Conservation (phyloP, 2,888 invertebrate species). For the Nebria salina region DNA sequence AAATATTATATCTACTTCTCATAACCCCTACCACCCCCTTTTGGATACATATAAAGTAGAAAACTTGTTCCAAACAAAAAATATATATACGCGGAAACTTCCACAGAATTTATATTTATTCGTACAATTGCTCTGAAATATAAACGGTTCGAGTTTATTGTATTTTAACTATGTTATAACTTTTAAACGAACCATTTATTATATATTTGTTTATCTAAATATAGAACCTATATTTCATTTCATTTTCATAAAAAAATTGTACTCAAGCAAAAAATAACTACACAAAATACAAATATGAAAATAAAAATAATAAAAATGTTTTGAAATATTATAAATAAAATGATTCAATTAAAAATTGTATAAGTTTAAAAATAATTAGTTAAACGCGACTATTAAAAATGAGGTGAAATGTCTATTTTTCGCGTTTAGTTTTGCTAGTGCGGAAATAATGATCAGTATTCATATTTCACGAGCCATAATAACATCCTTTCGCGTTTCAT, state of each 20-base stretch:
- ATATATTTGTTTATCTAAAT: background rate
- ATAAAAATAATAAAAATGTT: no score
- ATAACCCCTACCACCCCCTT: background rate
- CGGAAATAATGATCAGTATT: no score
- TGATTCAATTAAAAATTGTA: no score
- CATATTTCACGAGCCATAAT: background rate
- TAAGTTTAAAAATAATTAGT: no score
- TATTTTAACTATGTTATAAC: background rate
- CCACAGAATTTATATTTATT: background rate
- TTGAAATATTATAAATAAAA: no score
- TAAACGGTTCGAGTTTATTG: background rate
- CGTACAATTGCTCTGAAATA: background rate
- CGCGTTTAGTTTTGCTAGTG: no score
- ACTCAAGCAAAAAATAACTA: no score
- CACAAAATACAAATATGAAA: no score
- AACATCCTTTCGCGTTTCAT: background rate
- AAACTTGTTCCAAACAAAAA: background rate
- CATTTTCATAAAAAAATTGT: no score
- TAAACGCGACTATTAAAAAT: no score
- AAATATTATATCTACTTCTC: slow-evolving; percentile 26
- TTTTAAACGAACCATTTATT: background rate
- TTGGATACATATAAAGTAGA: background rate
- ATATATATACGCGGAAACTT: background rate
- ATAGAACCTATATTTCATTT: background rate
- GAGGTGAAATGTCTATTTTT: no score